phyloP scores from a whole-genome alignment of 1,140 invertebrate species.

The Protaetia brevitarsis region DNA sequence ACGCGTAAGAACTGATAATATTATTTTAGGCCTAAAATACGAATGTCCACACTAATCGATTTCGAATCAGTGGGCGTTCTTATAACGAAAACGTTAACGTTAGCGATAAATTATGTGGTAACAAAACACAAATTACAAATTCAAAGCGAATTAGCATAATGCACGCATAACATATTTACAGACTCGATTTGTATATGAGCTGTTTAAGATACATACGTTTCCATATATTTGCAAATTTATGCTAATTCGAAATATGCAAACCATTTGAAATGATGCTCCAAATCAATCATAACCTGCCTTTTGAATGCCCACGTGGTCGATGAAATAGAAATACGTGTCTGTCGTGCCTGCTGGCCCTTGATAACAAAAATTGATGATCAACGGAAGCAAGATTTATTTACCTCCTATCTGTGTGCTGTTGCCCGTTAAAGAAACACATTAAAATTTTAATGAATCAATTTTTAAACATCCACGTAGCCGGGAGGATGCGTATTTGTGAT shows the following conservation, averaged over 20 bases:
- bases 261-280: background rate
- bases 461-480: background rate
- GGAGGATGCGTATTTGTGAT: background rate
- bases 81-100: too few relatives aligned
- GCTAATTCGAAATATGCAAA: background rate
- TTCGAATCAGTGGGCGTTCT: too few relatives aligned
- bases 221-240: background rate
- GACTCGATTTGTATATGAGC: background rate
- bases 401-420: background rate
- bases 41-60: too few relatives aligned
- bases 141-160: background rate
- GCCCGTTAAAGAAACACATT: background rate
- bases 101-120: too few relatives aligned
- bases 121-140: too few relatives aligned
- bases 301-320: background rate
- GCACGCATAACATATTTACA: background rate
- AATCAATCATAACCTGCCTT: background rate
- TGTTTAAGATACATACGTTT: background rate
- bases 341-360: background rate
- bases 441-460: slow-evolving; percentile 7
- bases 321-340: background rate
- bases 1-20: too few relatives aligned
- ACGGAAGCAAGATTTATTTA: background rate
- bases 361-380: slow-evolving; percentile 6
- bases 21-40: too few relatives aligned